These are phyloP conservation scores for Zosterops hypoxanthus DNA, from an alignment of 2,113 vertebrate genomes.

Conservation along the genomic window DNA sequence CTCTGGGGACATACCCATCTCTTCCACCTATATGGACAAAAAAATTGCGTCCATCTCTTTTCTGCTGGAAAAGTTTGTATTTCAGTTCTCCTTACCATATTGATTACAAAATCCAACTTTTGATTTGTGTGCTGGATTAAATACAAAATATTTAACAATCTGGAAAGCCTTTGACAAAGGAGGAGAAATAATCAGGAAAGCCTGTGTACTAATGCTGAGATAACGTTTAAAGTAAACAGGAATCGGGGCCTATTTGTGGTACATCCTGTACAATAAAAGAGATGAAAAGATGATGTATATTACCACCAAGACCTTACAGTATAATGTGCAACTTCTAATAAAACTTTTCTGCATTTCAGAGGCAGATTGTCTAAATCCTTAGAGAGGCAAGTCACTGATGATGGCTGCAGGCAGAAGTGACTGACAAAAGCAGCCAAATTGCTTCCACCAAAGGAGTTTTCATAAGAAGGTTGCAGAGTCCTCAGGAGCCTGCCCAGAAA, in stretches of 20 bases:
- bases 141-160: neutral
- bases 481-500: neutral
- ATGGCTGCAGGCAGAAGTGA: neutral
- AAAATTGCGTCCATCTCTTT: neutral
- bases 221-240: slow-evolving; percentile 51
- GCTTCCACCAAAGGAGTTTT: neutral
- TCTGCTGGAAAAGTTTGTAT: neutral
- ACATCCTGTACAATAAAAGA: slow-evolving; percentile 38
- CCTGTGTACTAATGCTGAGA: neutral
- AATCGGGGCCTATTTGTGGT: slow-evolving; percentile 1
- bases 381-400: neutral
- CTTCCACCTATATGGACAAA: neutral
- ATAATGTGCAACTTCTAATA: neutral
- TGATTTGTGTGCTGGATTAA: neutral
- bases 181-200: slow-evolving; percentile 23
- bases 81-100: neutral
- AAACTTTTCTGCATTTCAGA: neutral
- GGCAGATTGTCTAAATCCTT: neutral
- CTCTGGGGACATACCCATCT: neutral
- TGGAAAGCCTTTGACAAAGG: neutral
- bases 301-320: neutral
- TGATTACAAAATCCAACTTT: neutral
- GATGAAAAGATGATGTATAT: neutral
- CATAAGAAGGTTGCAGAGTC: neutral
- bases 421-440: neutral